Percentiles rank a stretch among this genome's conserved stretches.
phyloP scores from a whole-genome alignment of 2,888 invertebrate genomes.

The Euphydryas editha region DNA sequence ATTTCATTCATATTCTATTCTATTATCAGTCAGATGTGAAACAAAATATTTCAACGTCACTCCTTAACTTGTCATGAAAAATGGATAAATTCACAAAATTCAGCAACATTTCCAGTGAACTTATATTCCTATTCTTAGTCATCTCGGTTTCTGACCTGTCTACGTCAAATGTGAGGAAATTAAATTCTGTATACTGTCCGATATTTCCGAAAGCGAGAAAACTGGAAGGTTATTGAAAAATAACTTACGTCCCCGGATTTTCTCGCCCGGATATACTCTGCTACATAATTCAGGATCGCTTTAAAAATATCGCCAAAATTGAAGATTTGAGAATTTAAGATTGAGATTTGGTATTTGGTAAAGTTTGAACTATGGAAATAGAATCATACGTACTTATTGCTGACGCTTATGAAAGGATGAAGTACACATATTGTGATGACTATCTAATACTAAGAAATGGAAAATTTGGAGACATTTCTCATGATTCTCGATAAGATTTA shows the following conservation, averaged over 20 bases:
- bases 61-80: neutral
- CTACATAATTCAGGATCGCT: constrained; percentile 16
- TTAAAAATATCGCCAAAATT: neutral
- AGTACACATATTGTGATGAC: no score
- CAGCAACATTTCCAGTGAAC: neutral
- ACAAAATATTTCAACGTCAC: neutral
- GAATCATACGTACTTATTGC: neutral
- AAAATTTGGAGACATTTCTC: no score
- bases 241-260: constrained; percentile 25
- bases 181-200: constrained; percentile 38
- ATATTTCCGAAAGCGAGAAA: constrained; percentile 28
- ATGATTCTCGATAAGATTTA: no score
- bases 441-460: no score
- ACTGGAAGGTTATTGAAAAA: constrained; percentile 39
- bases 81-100: neutral
- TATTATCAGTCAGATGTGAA: no score
- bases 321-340: neutral
- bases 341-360: neutral
- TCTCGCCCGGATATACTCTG: constrained; percentile 12
- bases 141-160: constrained; percentile 21
- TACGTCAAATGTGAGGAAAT: constrained; percentile 40
- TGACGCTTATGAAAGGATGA: no score
- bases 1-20: no score
- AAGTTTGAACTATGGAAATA: neutral
- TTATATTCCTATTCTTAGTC: neutral